Evolutionary conservation across 2,888 invertebrate genomes (phyloP).

Genomic region (Caenorhabditis sp.): DNA sequence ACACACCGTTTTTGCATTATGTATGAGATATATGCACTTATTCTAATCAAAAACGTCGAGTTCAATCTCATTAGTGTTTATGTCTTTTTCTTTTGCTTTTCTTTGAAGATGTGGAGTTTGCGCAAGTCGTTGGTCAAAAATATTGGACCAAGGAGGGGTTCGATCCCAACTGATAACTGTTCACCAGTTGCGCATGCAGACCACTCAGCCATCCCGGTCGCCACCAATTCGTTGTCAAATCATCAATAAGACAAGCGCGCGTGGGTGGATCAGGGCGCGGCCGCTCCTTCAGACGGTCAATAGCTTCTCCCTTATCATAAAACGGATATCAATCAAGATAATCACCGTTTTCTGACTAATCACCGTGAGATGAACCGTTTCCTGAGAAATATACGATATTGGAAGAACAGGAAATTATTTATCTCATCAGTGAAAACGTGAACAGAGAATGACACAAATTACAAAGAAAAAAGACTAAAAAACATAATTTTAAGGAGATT

Average conservation of each 20-base stretch:
- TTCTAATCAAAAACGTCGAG: conserved; percentile 55
- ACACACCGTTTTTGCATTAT: conserved; percentile 54
- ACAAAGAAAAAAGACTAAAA: conserved; percentile 7
- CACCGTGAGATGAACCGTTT: no score
- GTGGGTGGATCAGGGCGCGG: conserved; percentile 7
- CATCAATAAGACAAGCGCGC: neutral
- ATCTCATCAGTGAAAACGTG: conserved; percentile 4
- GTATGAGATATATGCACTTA: conserved; percentile 57
- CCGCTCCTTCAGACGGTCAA: conserved; percentile 8
- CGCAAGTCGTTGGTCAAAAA: conserved; percentile 28
- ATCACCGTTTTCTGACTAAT: conserved; percentile 1
- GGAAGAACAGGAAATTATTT: neutral
- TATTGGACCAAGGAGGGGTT: conserved; percentile 6
- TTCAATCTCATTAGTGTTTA: conserved; percentile 45
- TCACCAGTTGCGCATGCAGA: conserved; percentile 46
- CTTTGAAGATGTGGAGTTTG: conserved; percentile 12
- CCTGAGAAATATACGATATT: no score
- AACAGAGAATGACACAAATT: conserved; percentile 11
- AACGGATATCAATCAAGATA: conserved; percentile 21
- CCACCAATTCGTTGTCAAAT: neutral
- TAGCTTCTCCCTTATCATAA: conserved; percentile 1
- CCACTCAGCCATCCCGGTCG: conserved; percentile 43
- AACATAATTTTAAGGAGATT: conserved; percentile 12
- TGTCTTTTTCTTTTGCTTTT: neutral
- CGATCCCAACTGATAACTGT: conserved; percentile 32